Evolutionary conservation across 2,797 vertebrate species (phyloP), one percentile per base, ranked within the genome.

Genomic region (Phalloptychus januarius): DNA sequence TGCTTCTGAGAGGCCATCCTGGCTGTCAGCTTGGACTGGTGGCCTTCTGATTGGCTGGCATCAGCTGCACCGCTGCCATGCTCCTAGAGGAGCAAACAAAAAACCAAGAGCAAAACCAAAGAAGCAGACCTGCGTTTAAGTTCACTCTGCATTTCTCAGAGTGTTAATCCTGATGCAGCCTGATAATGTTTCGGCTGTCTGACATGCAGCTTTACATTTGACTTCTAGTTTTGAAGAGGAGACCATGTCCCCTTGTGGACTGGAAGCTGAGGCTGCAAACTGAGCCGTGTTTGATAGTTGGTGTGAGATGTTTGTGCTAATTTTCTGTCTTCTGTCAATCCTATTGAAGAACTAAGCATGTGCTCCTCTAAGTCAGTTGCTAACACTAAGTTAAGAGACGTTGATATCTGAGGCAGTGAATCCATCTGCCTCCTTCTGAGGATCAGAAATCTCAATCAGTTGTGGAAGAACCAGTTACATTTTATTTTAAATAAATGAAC

Each of bases 11-110:
- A 96, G 54, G 97, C 93, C 94, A 98, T 87, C 18, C 94, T 95
- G 7, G 98, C 97, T 45, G 96, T 95, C 72, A 94, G 91, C 5
- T 95, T 96, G 7, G 98, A 99, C 82, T 97, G 95, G 10, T 99
- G 98, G 4, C 98, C 98, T 88, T 98, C 98, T 50, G 97, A 95
- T 65, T 99, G 96, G 89, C 95, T 97, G 77, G 98, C 97, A 46
- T 98, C 98, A 1, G 98, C 96, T 18, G 96, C 93, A 85, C 98
- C 98, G 31, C 86, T 97, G 38, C 98, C 97, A 0, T 97, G 96
- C 78, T 99, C 98, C 98, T 99, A 56, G 28, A 12, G 56, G 31
- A 44, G 16, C 18, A 38, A 33, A 36, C n/a, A 50, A 48, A 20
- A 18, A 40, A 63, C 15, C 15, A 63, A 38, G 16, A 63, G 7